Evolutionary conservation across 2,797 vertebrate genomes (phyloP).

Genomic region (Champsocephalus gunnari): DNA sequence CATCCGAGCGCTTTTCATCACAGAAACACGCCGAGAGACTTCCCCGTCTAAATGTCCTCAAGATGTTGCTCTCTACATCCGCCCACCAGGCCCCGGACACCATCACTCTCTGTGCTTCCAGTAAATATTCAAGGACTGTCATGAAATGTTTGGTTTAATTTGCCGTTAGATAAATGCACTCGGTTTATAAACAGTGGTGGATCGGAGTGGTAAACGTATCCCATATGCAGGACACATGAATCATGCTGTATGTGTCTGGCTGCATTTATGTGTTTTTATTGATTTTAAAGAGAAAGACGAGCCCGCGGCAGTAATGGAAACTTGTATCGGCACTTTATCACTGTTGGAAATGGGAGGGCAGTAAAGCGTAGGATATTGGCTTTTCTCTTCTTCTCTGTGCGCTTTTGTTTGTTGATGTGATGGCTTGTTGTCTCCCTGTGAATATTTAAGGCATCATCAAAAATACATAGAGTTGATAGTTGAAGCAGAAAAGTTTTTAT

Average conservation of each 20-base stretch:
- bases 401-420: constrained; percentile 37
- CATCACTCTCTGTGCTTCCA: constrained; percentile 33
- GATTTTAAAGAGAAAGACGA: constrained; percentile 54
- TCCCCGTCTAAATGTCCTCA: constrained; percentile 58
- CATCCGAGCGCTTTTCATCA: constrained; percentile 51
- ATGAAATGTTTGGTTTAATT: constrained; percentile 37
- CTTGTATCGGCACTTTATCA: constrained; percentile 51
- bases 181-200: neutral
- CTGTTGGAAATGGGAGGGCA: constrained; percentile 42
- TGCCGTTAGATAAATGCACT: constrained; percentile 38
- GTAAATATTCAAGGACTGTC: constrained; percentile 48
- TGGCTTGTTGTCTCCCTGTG: constrained; percentile 36
- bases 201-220: constrained; percentile 34
- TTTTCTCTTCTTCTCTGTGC: constrained; percentile 37
- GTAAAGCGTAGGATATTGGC: constrained; percentile 46
- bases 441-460: constrained; percentile 54
- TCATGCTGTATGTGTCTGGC: constrained; percentile 29
- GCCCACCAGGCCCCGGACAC: constrained; percentile 46
- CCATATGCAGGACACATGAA: constrained; percentile 46
- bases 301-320: constrained; percentile 59
- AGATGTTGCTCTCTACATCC: constrained; percentile 62
- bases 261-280: constrained; percentile 53
- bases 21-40: constrained; percentile 42
- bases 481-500: constrained; percentile 19
- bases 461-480: constrained; percentile 39